These are phyloP conservation scores for Chrysina gloriosa DNA, from an alignment of 2,888 invertebrate species.

Conservation along the genomic window DNA sequence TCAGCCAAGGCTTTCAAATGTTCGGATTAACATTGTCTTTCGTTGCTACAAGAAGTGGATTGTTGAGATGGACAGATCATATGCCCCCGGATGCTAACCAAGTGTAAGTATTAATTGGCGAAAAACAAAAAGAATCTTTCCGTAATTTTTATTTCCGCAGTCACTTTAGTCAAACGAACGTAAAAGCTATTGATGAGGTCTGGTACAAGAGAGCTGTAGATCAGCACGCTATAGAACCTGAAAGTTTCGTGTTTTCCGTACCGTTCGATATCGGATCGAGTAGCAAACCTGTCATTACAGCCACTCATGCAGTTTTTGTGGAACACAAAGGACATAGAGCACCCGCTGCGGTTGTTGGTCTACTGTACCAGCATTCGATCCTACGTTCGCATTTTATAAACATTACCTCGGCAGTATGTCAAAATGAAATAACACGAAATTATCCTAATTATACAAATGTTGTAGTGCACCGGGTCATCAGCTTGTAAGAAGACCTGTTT, in stretches of 20 bases:
- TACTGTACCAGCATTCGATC: slow-evolving; percentile 87
- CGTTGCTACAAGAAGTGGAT: slow-evolving; percentile 90
- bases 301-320: slow-evolving; percentile 91
- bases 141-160: slow-evolving; percentile 65
- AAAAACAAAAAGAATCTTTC: too few species aligned
- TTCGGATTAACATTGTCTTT: slow-evolving; percentile 87
- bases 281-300: slow-evolving; percentile 78
- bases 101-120: slow-evolving; percentile 71
- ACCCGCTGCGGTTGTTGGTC: slow-evolving; percentile 91
- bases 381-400: slow-evolving; percentile 88
- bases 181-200: slow-evolving; percentile 85
- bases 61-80: slow-evolving; percentile 89
- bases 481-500: slow-evolving; percentile 87
- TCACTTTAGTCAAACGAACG: slow-evolving; percentile 84
- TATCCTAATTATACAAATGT: slow-evolving; percentile 47
- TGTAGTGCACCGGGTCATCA: slow-evolving; percentile 76
- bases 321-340: slow-evolving; percentile 86
- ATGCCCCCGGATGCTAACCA: slow-evolving; percentile 71
- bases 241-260: slow-evolving; percentile 92
- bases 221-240: slow-evolving; percentile 86
- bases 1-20: slow-evolving; percentile 89
- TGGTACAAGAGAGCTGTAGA: slow-evolving; percentile 94
- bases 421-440: not conserved
- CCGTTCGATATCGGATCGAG: slow-evolving; percentile 76
- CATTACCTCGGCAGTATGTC: slow-evolving; percentile 84